Evolutionary conservation across 2,113 vertebrate genomes (phyloP).

Genomic region (Macaca nemestrina): DNA sequence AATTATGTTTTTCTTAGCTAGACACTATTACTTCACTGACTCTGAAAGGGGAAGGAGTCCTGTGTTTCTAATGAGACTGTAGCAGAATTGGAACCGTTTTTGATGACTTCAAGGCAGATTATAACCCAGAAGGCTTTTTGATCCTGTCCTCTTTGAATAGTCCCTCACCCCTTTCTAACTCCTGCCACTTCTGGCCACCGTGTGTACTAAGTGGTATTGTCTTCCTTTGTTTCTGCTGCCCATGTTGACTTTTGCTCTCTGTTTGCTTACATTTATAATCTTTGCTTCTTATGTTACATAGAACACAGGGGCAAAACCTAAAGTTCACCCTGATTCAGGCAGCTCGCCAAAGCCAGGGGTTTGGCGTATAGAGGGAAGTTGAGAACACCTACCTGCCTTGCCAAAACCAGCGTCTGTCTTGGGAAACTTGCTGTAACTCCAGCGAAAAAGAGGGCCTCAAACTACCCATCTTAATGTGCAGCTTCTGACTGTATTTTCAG

Average conservation of each 20-base stretch:
- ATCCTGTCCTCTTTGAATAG: not conserved
- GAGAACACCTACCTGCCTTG: not conserved
- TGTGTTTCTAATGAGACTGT: not conserved
- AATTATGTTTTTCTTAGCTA: not conserved
- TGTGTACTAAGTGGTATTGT: not conserved
- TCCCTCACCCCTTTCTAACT: not conserved
- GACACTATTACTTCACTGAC: not conserved
- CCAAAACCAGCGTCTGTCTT: slow-evolving; percentile 5
- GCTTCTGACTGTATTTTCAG: not conserved
- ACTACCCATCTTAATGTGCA: not conserved
- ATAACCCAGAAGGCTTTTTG: not conserved
- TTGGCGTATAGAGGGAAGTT: slow-evolving; percentile 23
- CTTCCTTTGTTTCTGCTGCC: not conserved
- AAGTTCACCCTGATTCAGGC: slow-evolving; percentile 58
- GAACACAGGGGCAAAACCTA: slow-evolving; percentile 66
- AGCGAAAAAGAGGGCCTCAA: not conserved
- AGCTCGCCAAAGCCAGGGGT: not conserved
- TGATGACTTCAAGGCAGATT: not conserved
- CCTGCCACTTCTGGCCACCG: not conserved
- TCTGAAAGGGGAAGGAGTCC: slow-evolving; percentile 1
- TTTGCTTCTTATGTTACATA: slow-evolving; percentile 71
- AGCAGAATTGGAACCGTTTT: not conserved
- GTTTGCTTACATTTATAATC: slow-evolving; percentile 74
- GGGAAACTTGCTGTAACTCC: not conserved
- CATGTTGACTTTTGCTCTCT: slow-evolving; percentile 63